Evolutionary conservation across 2,888 invertebrate species (phyloP), one percentile per base, ranked within the genome.

Genomic region (Argyresthia albistria): DNA sequence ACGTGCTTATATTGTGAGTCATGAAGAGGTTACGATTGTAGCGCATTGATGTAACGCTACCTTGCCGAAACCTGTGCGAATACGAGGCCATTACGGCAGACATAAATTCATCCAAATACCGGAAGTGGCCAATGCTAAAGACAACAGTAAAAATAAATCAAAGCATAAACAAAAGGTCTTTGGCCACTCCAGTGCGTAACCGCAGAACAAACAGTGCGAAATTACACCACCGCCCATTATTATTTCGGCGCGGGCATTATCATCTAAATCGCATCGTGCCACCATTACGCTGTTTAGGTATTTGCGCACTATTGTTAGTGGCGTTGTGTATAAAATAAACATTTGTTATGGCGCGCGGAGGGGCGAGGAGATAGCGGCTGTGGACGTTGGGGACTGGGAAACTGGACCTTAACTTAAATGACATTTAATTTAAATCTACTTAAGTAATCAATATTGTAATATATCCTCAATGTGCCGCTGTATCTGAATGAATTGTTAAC

Each of bases 241-340:
- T 82, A 84, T 82, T 80, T 80, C 77, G 66, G 47, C 55, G 60
- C 58, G 63, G 61, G 80, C 79, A 86, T 87, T 86, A 86, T 80
- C 83, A 84, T 87, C 86, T 86, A 83, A 86, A 87, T 86, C 86
- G 84, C 80, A 82, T 84, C 76, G 74, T 76, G 70, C 70, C 72
- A 64, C 77, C 82, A 78, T 80, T 80, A 80, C 75, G 76, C 71
- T 79, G 86, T 83, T 82, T 84, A 86, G 87, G 87, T 87, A 81
- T 87, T 86, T 86, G 80, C 84, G 70, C 78, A 87, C 87, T 87
- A 87, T 87, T 87, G 87, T 87, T 83, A 86, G 83, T 83, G 82
- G 80, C 82, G 80, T 73, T 84, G 86, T 83, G 87, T 86, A 87
- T 87, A 87, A 87, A 86, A 87, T 86, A 84, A 86, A 87, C 87